These are phyloP conservation scores for Ctenosaura bakeri DNA, from an alignment of 2,797 vertebrate genomes.

Conservation along the genomic window DNA sequence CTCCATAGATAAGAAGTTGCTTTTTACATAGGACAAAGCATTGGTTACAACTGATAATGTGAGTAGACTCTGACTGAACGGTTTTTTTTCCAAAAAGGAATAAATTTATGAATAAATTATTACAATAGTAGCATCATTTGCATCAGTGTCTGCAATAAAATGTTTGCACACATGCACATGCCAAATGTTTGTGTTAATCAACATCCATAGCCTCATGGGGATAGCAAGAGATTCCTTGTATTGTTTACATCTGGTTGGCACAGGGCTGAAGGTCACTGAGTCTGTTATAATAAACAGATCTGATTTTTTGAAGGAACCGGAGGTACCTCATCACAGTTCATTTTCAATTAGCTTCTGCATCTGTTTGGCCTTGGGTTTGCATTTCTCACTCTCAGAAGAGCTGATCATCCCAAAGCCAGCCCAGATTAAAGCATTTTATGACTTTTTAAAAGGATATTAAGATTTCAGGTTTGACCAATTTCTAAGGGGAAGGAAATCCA, in stretches of 20 bases:
- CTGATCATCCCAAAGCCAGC: neutral
- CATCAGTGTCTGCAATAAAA: slow-evolving; percentile 48
- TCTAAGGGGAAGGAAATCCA: neutral
- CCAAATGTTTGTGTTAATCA: slow-evolving; percentile 54
- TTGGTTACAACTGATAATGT: too few relatives aligned
- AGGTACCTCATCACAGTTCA: slow-evolving; percentile 63
- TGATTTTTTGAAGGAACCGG: slow-evolving; percentile 50
- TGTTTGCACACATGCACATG: slow-evolving; percentile 35
- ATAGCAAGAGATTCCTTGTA: slow-evolving; percentile 62
- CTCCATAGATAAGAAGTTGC: too few relatives aligned
- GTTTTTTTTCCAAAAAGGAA: slow-evolving; percentile 45
- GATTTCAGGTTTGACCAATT: neutral
- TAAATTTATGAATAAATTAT: slow-evolving; percentile 56
- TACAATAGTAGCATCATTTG: slow-evolving; percentile 60
- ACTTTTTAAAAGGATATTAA: neutral
- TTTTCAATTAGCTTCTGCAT: slow-evolving; percentile 41
- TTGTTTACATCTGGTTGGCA: slow-evolving; percentile 68
- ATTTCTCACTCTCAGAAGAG: slow-evolving; percentile 43
- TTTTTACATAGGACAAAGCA: too few relatives aligned
- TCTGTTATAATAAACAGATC: slow-evolving; percentile 70
- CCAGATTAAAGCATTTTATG: neutral
- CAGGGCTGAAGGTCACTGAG: slow-evolving; percentile 68
- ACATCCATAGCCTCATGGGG: slow-evolving; percentile 54
- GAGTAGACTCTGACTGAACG: slow-evolving; percentile 20
- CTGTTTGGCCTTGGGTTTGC: slow-evolving; percentile 30